These are phyloP conservation scores for Heliconius ethilla DNA, from an alignment of 2,888 invertebrate genomes.

Conservation along the genomic window DNA sequence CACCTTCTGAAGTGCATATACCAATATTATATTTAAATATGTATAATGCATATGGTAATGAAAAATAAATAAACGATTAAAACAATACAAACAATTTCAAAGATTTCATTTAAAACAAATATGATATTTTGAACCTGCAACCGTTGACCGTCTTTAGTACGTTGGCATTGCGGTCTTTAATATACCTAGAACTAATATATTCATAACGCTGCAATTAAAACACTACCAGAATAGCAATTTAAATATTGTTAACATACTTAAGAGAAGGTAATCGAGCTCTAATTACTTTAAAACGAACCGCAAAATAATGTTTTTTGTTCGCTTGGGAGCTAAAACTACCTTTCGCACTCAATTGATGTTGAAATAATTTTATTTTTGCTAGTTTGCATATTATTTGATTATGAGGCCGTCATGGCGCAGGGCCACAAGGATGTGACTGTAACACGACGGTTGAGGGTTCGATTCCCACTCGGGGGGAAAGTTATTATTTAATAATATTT, in stretches of 20 bases:
- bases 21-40: background rate
- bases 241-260: constrained; percentile 4
- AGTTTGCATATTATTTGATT: too few species aligned
- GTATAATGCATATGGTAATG: background rate
- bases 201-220: constrained; percentile 1
- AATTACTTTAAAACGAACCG: background rate
- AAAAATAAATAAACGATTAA: background rate
- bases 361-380: too few species aligned
- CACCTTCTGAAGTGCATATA: background rate
- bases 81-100: background rate
- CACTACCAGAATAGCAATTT: constrained; percentile 1
- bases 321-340: background rate
- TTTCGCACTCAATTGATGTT: background rate
- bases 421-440: too few species aligned
- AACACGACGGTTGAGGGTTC: too few species aligned
- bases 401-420: too few species aligned
- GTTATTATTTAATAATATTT: too few species aligned
- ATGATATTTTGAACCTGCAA: background rate
- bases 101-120: background rate
- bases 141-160: constrained; percentile 1
- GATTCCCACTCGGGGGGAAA: too few species aligned
- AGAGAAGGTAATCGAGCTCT: background rate
- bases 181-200: constrained; percentile 11
- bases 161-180: constrained; percentile 8
- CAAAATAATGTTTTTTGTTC: background rate